These are phyloP conservation scores for Archivesica marissinica DNA, from an alignment of 1,140 invertebrate species.

Conservation along the genomic window DNA sequence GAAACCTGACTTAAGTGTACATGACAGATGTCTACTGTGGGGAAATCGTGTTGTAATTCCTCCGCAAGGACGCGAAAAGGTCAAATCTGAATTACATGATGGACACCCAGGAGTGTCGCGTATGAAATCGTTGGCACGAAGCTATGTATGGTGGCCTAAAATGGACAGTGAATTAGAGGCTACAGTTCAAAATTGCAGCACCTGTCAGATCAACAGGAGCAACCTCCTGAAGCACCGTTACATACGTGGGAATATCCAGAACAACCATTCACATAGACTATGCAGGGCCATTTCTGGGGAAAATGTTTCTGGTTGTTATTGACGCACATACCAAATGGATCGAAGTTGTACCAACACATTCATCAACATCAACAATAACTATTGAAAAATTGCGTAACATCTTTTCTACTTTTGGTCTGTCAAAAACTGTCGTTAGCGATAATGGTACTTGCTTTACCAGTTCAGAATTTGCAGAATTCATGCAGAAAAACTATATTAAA, in stretches of 20 bases:
- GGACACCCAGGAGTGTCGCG: slow-evolving; percentile 61
- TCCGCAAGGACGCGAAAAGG: background rate
- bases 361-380: too few species aligned
- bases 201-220: background rate
- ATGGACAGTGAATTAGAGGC: background rate
- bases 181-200: background rate
- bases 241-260: background rate
- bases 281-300: background rate
- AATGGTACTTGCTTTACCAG: slow-evolving; percentile 71
- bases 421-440: slow-evolving; percentile 68
- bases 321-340: slow-evolving; percentile 62
- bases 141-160: slow-evolving; percentile 65
- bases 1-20: slow-evolving; percentile 13
- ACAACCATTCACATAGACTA: background rate
- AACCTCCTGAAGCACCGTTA: background rate
- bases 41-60: slow-evolving; percentile 47
- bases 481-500: slow-evolving; percentile 60
- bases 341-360: slow-evolving; percentile 44
- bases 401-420: too few species aligned
- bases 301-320: background rate
- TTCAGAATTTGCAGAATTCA: slow-evolving; percentile 71
- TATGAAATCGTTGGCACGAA: slow-evolving; percentile 46
- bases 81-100: slow-evolving; percentile 55
- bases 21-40: slow-evolving; percentile 56
- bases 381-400: too few species aligned